Percentiles rank a stretch among this genome's conserved stretches.
Conservation (phyloP, 2,888 invertebrate genomes). For the Philopedon plagiatum region DNA sequence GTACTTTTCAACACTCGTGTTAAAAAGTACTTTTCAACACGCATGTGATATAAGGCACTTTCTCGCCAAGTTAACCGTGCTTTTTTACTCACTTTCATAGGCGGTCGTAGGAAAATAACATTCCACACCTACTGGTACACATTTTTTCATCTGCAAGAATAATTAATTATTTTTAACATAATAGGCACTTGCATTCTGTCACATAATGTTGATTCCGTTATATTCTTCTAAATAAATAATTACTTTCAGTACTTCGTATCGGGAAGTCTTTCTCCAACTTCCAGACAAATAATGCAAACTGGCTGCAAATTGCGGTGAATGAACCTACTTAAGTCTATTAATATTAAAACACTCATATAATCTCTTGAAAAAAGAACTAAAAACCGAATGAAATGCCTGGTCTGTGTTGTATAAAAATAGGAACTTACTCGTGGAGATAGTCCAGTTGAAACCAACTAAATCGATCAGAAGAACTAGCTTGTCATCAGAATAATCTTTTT, state of each 20-base stretch:
- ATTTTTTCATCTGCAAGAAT: no score
- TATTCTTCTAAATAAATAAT: constrained; percentile 24
- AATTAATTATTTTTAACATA: no score
- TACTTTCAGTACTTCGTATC: no score
- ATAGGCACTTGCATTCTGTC: not conserved
- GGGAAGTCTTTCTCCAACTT: constrained; percentile 2
- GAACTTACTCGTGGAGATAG: not conserved
- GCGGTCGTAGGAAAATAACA: no score
- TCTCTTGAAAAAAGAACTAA: not conserved
- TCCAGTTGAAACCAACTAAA: not conserved
- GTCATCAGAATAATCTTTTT: not conserved
- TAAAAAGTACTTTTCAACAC: no score
- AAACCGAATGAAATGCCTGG: not conserved
- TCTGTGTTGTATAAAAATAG: not conserved
- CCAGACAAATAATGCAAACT: constrained; percentile 13
- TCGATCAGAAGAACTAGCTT: no score
- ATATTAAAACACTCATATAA: constrained; percentile 27
- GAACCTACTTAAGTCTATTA: constrained; percentile 25
- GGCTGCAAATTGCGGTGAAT: constrained; percentile 21
- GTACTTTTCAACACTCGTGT: no score
- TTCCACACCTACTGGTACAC: no score
- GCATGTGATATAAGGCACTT: no score
- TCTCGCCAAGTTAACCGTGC: no score
- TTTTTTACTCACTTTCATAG: no score
- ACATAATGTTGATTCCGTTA: constrained; percentile 9